A percentile compares a stretch with the other conserved stretches of the same genome.
These are phyloP conservation scores for Triplophysa rosa DNA, from an alignment of 2,113 vertebrate genomes.

Conservation along the genomic window DNA sequence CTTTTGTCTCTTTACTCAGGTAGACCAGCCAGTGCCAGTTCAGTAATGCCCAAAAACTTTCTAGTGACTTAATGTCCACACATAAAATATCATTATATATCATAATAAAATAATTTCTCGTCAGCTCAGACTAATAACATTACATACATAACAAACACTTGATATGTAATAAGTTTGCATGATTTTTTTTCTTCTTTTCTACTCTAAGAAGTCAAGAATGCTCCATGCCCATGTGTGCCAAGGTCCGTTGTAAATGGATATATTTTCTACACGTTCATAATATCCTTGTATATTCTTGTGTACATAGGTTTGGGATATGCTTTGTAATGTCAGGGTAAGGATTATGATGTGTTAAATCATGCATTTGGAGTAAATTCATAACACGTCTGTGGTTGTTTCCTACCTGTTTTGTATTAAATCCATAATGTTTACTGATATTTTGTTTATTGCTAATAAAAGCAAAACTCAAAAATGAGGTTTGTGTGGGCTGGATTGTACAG, in stretches of 20 bases:
- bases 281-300: constrained; percentile 55
- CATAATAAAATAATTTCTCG: neutral
- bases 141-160: neutral
- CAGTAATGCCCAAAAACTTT: neutral
- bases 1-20: constrained; percentile 45
- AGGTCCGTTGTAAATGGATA: constrained; percentile 41
- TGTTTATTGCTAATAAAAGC: constrained; percentile 29
- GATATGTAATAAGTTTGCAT: constrained; percentile 26
- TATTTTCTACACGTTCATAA: constrained; percentile 35
- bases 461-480: neutral
- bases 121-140: constrained; percentile 10
- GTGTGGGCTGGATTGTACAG: neutral
- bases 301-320: constrained; percentile 45
- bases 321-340: neutral
- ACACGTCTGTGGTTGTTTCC: constrained; percentile 31
- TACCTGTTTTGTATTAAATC: constrained; percentile 26
- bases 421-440: constrained; percentile 1
- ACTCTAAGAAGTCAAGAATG: neutral
- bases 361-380: neutral
- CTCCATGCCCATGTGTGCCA: constrained; percentile 51
- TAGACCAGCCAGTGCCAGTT: constrained; percentile 34
- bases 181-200: neutral
- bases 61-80: neutral
- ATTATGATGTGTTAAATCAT: neutral
- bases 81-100: constrained; percentile 1